phyloP scores from a whole-genome alignment of 2,113 vertebrate genomes.

The Ochotona curzoniae region DNA sequence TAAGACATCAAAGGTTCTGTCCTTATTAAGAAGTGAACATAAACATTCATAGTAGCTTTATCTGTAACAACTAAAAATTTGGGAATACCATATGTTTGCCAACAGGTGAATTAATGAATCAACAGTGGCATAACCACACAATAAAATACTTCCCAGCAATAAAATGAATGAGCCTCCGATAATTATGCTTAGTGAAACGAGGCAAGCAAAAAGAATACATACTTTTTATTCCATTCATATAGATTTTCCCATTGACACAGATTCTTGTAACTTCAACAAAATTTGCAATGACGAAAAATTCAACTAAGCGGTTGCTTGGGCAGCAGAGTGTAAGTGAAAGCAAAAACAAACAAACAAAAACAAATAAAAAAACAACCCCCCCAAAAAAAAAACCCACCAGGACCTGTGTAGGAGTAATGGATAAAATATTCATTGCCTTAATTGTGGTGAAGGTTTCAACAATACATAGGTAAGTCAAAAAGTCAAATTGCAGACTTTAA shows the following conservation, averaged over 20 bases:
- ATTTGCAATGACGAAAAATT: not conserved
- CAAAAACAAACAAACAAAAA: not conserved
- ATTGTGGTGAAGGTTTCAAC: not conserved
- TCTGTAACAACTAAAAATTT: not conserved
- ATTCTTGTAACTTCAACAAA: not conserved
- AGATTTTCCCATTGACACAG: not conserved
- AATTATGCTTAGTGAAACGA: not conserved
- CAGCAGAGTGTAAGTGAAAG: not conserved
- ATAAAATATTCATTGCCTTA: not conserved
- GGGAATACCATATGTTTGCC: not conserved
- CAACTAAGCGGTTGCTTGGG: not conserved
- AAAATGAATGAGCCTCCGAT: not conserved
- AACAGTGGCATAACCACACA: not conserved
- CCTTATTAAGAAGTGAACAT: not conserved
- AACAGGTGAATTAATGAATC: not conserved
- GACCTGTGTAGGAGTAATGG: not conserved
- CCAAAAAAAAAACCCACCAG: too few relatives aligned
- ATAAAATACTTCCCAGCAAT: not conserved
- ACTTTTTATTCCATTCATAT: not conserved
- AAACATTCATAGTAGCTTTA: not conserved
- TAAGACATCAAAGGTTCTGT: not conserved
- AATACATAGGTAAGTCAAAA: not conserved
- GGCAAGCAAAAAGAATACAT: not conserved
- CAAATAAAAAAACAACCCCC: too few relatives aligned
- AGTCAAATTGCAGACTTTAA: not conserved